Base-by-base conservation (phyloP, 2,113 vertebrate genomes). In the Andinoacara biseriatus region DNA sequence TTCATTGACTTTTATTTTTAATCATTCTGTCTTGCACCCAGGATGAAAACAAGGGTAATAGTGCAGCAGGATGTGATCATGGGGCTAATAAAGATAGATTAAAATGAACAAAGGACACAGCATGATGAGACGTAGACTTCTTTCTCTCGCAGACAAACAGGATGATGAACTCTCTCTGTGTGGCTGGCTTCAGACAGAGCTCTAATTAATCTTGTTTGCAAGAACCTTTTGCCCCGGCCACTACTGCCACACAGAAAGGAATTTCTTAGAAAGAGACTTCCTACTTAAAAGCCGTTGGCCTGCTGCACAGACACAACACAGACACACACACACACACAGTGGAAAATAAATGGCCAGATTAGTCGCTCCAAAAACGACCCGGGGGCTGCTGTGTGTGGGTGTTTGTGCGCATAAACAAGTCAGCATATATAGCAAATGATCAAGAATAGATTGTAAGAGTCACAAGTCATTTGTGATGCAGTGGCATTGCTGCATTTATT, bases 131-230 rank as follows among this genome's bases (percentile, higher is more conserved):
- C 9, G 67, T 31, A 69, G 13, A 76, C 43, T 87, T 74, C 46
- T 83, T 84, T 79, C 83, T 85, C 80, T 74, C 35, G 52, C 82
- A 84, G 63, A 85, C 35, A 24, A 83, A 78, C 63, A 57, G 31
- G 85, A 76, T 88, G 74, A 88, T 83, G 82, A 89, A 79, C 74
- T 84, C 9, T 72, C 26, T 61, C 78, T 46, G 74, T 72, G 61
- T 29, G 49, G 31, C 0, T 67, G 74, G 78, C 63, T 84, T 85
- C 87, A 93, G 90, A 92, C 89, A 24, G 77, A 67, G 84, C 78
- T 82, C 91, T 90, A 92, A 90, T 92, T 92, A 94, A 94, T 95
- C 93, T 92, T 58, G 84, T 92, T 90, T 91, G 84, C 83, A 78
- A 87, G 83, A 89, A 92, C 88, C 90, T 87, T 85, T 90, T 76